Evolutionary conservation across 2,797 vertebrate genomes (phyloP).

Genomic region (Sandelia bainsii): DNA sequence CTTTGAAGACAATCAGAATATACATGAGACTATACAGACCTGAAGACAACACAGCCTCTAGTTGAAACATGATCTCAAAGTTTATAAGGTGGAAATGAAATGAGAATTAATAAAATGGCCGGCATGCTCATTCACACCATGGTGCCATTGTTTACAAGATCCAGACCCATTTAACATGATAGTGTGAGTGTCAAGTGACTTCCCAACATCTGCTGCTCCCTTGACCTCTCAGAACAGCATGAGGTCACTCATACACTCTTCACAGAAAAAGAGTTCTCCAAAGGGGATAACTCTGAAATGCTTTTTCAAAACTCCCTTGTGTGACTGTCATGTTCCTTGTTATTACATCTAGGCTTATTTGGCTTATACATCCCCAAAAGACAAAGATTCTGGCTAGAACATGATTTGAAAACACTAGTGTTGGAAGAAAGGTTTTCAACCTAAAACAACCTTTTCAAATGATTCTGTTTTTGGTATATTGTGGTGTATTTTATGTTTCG

Average conservation of each 20-base stretch:
- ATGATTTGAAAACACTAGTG: too few species aligned
- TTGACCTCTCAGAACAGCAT: constrained; percentile 32
- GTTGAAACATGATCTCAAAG: constrained; percentile 49
- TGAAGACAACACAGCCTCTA: neutral
- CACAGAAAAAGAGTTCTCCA: too few species aligned
- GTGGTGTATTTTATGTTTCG: too few species aligned
- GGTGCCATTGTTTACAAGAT: constrained; percentile 52
- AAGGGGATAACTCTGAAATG: too few species aligned
- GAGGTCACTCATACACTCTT: constrained; percentile 2
- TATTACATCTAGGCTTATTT: too few species aligned
- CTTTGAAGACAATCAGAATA: constrained; percentile 63
- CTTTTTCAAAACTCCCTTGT: too few species aligned
- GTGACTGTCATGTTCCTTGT: too few species aligned
- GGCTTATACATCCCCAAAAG: too few species aligned
- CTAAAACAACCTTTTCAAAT: too few species aligned
- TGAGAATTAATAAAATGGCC: constrained; percentile 31
- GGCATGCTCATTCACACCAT: constrained; percentile 35
- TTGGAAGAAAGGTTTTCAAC: too few species aligned
- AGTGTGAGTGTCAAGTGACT: constrained; percentile 48
- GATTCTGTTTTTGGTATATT: too few species aligned
- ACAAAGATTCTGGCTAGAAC: too few species aligned
- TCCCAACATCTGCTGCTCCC: constrained; percentile 49
- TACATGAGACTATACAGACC: constrained; percentile 32
- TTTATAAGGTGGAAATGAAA: constrained; percentile 27
- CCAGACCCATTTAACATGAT: constrained; percentile 47